These are phyloP conservation scores for Spongilla lacustris DNA, from an alignment of 37 sponge, comb jelly and placozoan species.

Conservation along the genomic window DNA sequence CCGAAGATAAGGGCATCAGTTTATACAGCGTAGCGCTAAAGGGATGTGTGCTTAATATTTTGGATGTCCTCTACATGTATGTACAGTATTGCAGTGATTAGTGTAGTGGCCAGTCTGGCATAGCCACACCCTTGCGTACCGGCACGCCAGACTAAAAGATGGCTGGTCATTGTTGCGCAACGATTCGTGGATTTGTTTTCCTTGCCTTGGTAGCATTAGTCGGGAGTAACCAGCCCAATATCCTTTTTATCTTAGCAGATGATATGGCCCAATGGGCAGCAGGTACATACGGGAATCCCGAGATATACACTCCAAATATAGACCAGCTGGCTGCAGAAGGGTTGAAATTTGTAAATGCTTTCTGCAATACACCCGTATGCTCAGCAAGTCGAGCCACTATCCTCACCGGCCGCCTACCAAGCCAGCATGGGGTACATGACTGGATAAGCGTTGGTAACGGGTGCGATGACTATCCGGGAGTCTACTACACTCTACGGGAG, in stretches of 20 bases:
- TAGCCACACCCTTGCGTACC: too few species aligned
- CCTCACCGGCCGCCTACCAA: conserved; percentile 74
- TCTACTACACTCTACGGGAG: conserved; percentile 56
- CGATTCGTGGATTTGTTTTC: neutral
- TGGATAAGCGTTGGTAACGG: conserved; percentile 76
- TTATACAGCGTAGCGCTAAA: too few species aligned
- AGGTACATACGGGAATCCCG: conserved; percentile 65
- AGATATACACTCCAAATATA: conserved; percentile 66
- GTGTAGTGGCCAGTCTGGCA: too few species aligned
- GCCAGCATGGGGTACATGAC: conserved; percentile 77
- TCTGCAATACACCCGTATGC: conserved; percentile 80
- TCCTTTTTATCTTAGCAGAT: conserved; percentile 61
- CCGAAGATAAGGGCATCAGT: too few species aligned
- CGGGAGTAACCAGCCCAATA: conserved; percentile 18
- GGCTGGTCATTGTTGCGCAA: neutral
- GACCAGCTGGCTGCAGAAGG: conserved; percentile 80
- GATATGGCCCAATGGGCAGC: conserved; percentile 79
- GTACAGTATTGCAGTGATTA: too few species aligned
- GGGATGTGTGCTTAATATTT: too few species aligned
- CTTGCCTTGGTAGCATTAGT: neutral
- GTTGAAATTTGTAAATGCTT: conserved; percentile 66
- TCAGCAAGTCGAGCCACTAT: conserved; percentile 69
- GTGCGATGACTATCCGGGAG: conserved; percentile 40
- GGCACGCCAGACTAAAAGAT: too few species aligned
- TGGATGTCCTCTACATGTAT: too few species aligned